phyloP scores from a whole-genome alignment of 2,888 invertebrate species.

The Papilio protenor region DNA sequence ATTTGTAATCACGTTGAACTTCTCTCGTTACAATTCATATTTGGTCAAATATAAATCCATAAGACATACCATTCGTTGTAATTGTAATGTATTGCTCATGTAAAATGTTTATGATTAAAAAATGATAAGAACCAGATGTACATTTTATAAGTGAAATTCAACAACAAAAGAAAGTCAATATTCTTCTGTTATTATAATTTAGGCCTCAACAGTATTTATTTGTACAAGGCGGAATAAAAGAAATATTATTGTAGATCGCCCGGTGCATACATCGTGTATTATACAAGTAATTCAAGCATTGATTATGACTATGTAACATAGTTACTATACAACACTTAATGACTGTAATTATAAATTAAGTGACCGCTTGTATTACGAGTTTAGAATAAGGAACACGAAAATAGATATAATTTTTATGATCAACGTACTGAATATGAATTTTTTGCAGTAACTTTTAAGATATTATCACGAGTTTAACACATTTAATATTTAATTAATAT shows the following conservation, averaged over 20 bases:
- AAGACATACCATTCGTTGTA: constrained; percentile 55
- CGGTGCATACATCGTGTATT: constrained; percentile 49
- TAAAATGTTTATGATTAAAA: constrained; percentile 15
- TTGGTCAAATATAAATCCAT: constrained; percentile 46
- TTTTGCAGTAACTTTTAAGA: constrained; percentile 65
- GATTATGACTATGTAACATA: constrained; percentile 39
- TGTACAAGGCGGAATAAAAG: constrained; percentile 46
- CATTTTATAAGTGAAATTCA: constrained; percentile 3
- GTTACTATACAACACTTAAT: constrained; percentile 44
- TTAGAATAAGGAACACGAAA: constrained; percentile 56
- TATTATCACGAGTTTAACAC: constrained; percentile 78
- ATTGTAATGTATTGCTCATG: constrained; percentile 36
- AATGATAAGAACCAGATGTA: background rate
- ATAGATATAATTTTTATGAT: constrained; percentile 59
- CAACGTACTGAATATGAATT: constrained; percentile 62
- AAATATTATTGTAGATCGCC: constrained; percentile 47
- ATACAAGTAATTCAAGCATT: constrained; percentile 48
- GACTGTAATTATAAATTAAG: constrained; percentile 43
- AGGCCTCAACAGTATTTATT: constrained; percentile 47
- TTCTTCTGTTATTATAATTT: constrained; percentile 42
- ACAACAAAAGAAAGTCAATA: background rate
- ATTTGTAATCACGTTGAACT: background rate
- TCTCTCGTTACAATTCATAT: constrained; percentile 39
- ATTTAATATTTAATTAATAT: constrained; percentile 47
- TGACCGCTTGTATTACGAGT: constrained; percentile 33